Evolutionary conservation across 2,888 invertebrate genomes (phyloP).

Genomic region (Eupeodes latifasciatus): DNA sequence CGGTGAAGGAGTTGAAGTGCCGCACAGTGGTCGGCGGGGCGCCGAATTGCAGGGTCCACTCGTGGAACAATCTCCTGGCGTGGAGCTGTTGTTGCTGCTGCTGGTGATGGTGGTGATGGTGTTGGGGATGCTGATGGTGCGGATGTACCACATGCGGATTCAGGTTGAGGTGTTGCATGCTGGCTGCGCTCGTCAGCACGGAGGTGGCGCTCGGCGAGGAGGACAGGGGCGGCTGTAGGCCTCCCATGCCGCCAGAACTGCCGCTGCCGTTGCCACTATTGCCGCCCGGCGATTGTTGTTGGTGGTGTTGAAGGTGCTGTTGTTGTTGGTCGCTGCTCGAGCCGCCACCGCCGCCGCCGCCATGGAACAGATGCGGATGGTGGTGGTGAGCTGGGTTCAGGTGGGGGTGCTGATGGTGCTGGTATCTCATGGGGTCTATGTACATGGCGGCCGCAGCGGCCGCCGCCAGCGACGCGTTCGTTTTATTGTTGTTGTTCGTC

Average conservation of each 20-base stretch:
- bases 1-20: conserved; percentile 84
- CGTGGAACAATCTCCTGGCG: conserved; percentile 83
- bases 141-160: conserved; percentile 83
- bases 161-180: conserved; percentile 82
- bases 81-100: conserved; percentile 84
- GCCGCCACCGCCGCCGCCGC: conserved; percentile 50
- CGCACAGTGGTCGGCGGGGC: conserved; percentile 83
- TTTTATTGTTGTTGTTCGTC: conserved; percentile 79
- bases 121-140: conserved; percentile 82
- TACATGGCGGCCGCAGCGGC: conserved; percentile 84
- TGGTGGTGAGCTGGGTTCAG: conserved; percentile 80
- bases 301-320: conserved; percentile 80
- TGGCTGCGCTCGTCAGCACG: conserved; percentile 80
- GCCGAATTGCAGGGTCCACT: conserved; percentile 84
- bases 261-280: conserved; percentile 55
- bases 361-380: conserved; percentile 83
- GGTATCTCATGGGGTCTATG: conserved; percentile 84
- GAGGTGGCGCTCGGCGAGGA: conserved; percentile 81
- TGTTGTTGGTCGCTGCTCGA: conserved; percentile 81
- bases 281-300: conserved; percentile 79
- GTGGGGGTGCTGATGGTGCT: conserved; percentile 83
- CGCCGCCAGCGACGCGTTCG: conserved; percentile 83
- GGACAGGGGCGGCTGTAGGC: conserved; percentile 81
- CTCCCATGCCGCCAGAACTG: conserved; percentile 80
- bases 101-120: conserved; percentile 84